Conservation (phyloP, 2,888 invertebrate species). For the Andrena marginata region DNA sequence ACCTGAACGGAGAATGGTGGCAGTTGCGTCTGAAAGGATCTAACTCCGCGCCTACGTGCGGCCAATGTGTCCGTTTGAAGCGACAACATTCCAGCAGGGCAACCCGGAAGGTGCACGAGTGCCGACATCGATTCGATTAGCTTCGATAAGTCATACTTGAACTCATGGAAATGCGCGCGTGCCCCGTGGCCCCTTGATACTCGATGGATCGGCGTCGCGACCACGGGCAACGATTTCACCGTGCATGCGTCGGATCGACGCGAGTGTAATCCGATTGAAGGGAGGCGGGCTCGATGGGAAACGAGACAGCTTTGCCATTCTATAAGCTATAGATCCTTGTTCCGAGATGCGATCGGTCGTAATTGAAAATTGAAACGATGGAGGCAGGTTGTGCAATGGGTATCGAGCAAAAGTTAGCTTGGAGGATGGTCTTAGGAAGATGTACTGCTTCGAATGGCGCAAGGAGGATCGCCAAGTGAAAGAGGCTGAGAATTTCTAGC, state of each 20-base stretch:
- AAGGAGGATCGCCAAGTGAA: too few species aligned
- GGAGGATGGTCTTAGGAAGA: too few species aligned
- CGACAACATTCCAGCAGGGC: slow-evolving; percentile 66
- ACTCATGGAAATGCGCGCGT: slow-evolving; percentile 30
- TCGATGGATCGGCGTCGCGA: slow-evolving; percentile 17
- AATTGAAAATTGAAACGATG: too few species aligned
- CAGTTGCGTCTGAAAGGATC: slow-evolving; percentile 62
- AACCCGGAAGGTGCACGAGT: slow-evolving; percentile 65
- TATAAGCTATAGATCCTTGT: too few species aligned
- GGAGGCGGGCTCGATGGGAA: not conserved
- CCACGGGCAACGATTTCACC: slow-evolving; percentile 18
- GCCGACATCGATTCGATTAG: slow-evolving; percentile 65
- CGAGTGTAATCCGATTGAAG: slow-evolving; percentile 17
- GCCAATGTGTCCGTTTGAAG: slow-evolving; percentile 58
- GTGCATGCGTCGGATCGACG: not conserved
- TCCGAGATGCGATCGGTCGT: not conserved
- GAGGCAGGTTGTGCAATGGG: too few species aligned
- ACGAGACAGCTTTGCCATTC: not conserved
- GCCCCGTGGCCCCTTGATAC: slow-evolving; percentile 20
- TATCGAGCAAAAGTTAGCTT: too few species aligned
- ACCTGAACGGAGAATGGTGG: slow-evolving; percentile 36
- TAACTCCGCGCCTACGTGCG: slow-evolving; percentile 53
- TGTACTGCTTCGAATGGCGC: too few species aligned
- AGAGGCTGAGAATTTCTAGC: too few species aligned
- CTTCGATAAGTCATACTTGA: slow-evolving; percentile 57